Evolutionary conservation across 2,797 vertebrate genomes (phyloP).

Genomic region (Characodon lateralis): DNA sequence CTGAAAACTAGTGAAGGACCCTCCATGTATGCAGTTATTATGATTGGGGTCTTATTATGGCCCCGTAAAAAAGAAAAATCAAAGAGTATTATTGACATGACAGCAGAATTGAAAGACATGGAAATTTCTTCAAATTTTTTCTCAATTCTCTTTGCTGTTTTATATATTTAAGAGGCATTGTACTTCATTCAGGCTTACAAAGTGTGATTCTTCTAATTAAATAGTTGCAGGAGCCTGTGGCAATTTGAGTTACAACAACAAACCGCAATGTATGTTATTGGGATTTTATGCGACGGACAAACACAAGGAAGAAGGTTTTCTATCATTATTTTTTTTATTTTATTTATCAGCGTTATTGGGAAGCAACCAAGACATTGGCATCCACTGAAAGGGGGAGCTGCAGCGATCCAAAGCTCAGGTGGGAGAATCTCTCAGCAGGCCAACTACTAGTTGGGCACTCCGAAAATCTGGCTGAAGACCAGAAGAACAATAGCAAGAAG

Average conservation of each 20-base stretch:
- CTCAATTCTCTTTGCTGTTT: conserved; percentile 29
- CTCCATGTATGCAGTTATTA: conserved; percentile 24
- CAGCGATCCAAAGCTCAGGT: background rate
- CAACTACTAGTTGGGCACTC: background rate
- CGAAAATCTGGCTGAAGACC: background rate
- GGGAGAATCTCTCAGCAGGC: background rate
- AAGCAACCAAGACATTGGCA: background rate
- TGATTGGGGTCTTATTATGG: conserved; percentile 64
- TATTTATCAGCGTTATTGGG: background rate
- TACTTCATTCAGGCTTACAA: background rate
- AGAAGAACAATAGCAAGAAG: background rate
- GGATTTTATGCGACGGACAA: background rate
- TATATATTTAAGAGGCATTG: conserved; percentile 19
- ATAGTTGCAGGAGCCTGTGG: background rate
- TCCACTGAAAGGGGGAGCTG: no score
- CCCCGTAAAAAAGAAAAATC: conserved; percentile 59
- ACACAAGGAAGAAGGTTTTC: background rate
- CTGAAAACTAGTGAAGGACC: conserved; percentile 4
- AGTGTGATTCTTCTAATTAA: background rate
- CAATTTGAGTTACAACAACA: no score
- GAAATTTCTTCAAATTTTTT: conserved; percentile 31
- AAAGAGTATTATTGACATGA: conserved; percentile 61
- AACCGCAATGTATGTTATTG: no score
- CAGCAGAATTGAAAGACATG: conserved; percentile 15
- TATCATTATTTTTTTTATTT: background rate